phyloP scores from a whole-genome alignment of 2,113 vertebrate genomes.

The Octodon degus region DNA sequence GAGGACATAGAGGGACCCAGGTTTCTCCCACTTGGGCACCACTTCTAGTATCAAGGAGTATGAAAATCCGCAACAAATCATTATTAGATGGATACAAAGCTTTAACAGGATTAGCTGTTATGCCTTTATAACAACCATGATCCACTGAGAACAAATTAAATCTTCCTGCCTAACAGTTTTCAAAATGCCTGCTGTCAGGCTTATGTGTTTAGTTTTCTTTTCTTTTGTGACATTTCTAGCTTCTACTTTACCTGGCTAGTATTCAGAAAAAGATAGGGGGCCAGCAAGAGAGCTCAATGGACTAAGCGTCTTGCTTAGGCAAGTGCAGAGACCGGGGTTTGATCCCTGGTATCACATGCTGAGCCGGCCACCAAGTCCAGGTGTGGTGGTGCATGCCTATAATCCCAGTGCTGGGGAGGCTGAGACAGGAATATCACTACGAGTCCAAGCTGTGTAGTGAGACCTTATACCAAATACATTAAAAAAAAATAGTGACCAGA shows the following conservation, averaged over 20 bases:
- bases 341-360: no score
- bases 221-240: background rate
- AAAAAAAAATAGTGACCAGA: background rate
- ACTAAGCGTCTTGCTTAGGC: no score
- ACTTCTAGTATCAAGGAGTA: no score
- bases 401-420: no score
- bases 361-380: no score
- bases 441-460: no score
- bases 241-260: background rate
- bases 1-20: background rate
- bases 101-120: background rate
- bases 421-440: no score
- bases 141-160: slow-evolving; percentile 28
- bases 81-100: background rate
- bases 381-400: no score
- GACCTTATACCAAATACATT: no score
- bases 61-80: background rate
- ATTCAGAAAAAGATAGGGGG: background rate
- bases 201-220: background rate
- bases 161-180: background rate
- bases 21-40: rapidly evolving
- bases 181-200: background rate
- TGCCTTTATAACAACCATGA: background rate
- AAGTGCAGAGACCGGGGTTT: no score
- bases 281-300: no score